These are phyloP conservation scores for Chrysopa pallens DNA, from an alignment of 1,140 invertebrate species.

Conservation along the genomic window DNA sequence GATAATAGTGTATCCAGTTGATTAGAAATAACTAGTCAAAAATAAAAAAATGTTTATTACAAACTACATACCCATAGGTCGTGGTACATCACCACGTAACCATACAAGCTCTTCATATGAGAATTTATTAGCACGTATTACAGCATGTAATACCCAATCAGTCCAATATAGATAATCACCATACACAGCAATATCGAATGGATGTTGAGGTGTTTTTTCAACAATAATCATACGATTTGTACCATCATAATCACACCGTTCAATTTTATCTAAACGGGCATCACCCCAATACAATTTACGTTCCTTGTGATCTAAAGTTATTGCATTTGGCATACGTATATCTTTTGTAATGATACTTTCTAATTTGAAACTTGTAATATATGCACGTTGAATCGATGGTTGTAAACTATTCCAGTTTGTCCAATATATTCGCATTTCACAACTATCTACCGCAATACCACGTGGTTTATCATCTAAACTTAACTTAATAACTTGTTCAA, in stretches of 20 bases:
- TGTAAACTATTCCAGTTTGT: constrained; percentile 62
- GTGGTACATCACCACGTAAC: constrained; percentile 45
- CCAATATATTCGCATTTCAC: constrained; percentile 58
- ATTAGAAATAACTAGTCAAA: no score
- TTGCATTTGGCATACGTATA: constrained; percentile 68
- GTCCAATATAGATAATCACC: constrained; percentile 68
- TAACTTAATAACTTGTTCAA: constrained; percentile 48
- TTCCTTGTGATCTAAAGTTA: constrained; percentile 52
- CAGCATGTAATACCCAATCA: constrained; percentile 61
- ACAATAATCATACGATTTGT: constrained; percentile 45
- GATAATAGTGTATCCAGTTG: no score
- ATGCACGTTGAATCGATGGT: constrained; percentile 56
- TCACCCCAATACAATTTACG: constrained; percentile 70
- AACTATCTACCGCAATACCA: constrained; percentile 67
- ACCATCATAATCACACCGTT: constrained; percentile 57
- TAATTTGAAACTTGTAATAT: constrained; percentile 38
- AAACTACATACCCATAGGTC: constrained; percentile 75
- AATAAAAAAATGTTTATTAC: no score
- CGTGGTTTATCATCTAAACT: constrained; percentile 54
- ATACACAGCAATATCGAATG: constrained; percentile 61
- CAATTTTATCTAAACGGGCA: constrained; percentile 52
- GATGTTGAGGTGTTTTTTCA: constrained; percentile 55
- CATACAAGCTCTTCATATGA: constrained; percentile 51
- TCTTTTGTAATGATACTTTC: constrained; percentile 54
- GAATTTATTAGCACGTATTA: constrained; percentile 59